Evolutionary conservation across 2,113 vertebrate species (phyloP).

Genomic region (Melanostigma gelatinosum): DNA sequence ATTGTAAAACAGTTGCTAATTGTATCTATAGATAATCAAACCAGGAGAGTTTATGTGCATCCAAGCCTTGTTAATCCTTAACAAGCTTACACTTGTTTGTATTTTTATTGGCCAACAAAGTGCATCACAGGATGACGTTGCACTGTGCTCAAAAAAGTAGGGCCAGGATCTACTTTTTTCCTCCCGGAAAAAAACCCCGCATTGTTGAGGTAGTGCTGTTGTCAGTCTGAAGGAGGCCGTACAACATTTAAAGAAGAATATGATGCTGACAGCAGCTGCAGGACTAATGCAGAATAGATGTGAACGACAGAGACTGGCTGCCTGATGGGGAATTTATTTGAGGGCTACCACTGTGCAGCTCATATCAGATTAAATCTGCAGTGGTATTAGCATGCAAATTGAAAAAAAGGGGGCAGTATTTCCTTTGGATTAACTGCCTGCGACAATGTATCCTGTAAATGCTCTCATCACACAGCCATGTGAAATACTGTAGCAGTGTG

Average conservation of each 20-base stretch:
- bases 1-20: neutral
- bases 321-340: constrained; percentile 57
- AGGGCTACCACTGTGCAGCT: constrained; percentile 65
- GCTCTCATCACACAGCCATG: constrained; percentile 64
- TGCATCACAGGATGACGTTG: constrained; percentile 1
- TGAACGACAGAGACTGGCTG: constrained; percentile 42
- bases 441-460: constrained; percentile 58
- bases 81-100: neutral
- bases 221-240: constrained; percentile 23
- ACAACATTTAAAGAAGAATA: constrained; percentile 42
- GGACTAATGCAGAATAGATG: constrained; percentile 41
- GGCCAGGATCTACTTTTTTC: neutral
- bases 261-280: constrained; percentile 36
- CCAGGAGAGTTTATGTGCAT: neutral
- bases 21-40: constrained; percentile 8
- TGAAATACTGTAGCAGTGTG: constrained; percentile 50
- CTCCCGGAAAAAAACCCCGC: neutral
- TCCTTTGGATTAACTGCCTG: constrained; percentile 79
- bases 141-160: constrained; percentile 7
- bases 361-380: constrained; percentile 75
- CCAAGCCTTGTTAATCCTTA: neutral
- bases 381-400: constrained; percentile 83
- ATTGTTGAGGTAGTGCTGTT: constrained; percentile 26
- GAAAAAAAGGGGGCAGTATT: constrained; percentile 77
- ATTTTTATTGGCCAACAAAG: neutral